Conservation (phyloP, 2,888 invertebrate genomes). For the Agriotes lineatus region DNA sequence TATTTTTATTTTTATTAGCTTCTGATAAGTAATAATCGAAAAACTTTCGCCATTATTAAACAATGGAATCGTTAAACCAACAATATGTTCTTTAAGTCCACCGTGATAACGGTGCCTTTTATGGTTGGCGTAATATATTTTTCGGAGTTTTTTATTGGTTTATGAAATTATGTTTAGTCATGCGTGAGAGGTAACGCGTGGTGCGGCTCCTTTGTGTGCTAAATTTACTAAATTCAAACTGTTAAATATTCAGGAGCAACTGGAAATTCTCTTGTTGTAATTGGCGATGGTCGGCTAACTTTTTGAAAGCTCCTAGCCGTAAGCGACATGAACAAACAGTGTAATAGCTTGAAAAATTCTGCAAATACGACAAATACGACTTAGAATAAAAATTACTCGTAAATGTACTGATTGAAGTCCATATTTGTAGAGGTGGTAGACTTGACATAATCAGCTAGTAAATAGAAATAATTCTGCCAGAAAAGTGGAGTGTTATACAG, state of each 20-base stretch:
- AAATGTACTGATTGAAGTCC: no score
- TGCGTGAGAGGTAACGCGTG: slow-evolving; percentile 4
- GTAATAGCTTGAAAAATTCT: no score
- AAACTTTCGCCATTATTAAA: slow-evolving; percentile 15
- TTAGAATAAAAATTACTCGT: no score
- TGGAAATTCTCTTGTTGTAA: slow-evolving; percentile 4
- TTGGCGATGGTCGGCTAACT: slow-evolving; percentile 10
- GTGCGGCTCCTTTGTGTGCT: slow-evolving; percentile 6
- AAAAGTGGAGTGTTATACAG: no score
- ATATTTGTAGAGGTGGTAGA: no score
- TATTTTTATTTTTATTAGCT: slow-evolving; percentile 19
- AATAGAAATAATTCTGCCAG: no score
- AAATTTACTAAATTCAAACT: slow-evolving; percentile 12
- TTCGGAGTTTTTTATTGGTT: slow-evolving; percentile 9
- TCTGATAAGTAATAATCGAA: slow-evolving; percentile 10
- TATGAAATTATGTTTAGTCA: slow-evolving; percentile 16
- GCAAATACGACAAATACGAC: no score
- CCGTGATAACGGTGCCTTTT: background rate
- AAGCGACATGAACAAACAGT: background rate
- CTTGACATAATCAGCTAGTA: no score
- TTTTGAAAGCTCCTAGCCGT: background rate
- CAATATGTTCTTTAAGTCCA: slow-evolving; percentile 1
- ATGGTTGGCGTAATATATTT: slow-evolving; percentile 9
- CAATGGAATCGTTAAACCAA: slow-evolving; percentile 12
- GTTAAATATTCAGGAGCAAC: slow-evolving; percentile 11